Base-by-base conservation (phyloP, 2,888 invertebrate species). In the Oxyteleia sp. region DNA sequence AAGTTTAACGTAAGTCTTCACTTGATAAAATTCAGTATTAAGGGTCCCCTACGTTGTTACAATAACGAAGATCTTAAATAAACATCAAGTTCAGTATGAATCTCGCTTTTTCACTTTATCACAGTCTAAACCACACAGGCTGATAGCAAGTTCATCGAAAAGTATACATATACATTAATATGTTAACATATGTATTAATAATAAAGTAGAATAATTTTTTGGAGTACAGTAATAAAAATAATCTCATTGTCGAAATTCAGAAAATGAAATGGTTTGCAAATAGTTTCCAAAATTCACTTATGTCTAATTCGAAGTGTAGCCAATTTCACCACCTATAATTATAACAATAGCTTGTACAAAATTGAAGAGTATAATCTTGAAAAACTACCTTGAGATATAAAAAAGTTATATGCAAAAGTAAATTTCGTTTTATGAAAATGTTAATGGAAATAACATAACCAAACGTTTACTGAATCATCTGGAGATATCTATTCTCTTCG, bases 71-170 rank as follows among this genome's bases (percentile, higher is more conserved):
- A 63, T 18, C 26, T 68, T 53, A 35, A n/a, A 43, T 61, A 53
- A 80, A 72, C 61, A 69, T 68, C 1, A 61, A 29, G 59, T 55
- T 69, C 55, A 63, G 41, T 38, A 79, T 66, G 55, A 63, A 76
- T 76, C 76, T 76, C 66, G 38, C 43, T 80, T 59, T 35, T 74
- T 71, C 72, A 35, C 75, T 81, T 78, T 85, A 85, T 85, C 85
- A 85, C 85, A 85, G 85, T 82, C 75, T 78, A 75, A 82, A 85
- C 85, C 85, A 85, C 78, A 59, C 75, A 76, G 85, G 83, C 66
- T 69, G 75, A 75, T 85, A 75, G 57, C 51, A 84, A 78, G 10
- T 69, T 71, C 55, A 16, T 68, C 26, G 11, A 51, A 71, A 59
- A 43, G n/a, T n/a, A n/a, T 64, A 72, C 43, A 74, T 68, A 49